Evolutionary conservation across 2,888 invertebrate genomes (phyloP), one percentile per base, ranked within the genome.

Genomic region (Aphodius granarius): DNA sequence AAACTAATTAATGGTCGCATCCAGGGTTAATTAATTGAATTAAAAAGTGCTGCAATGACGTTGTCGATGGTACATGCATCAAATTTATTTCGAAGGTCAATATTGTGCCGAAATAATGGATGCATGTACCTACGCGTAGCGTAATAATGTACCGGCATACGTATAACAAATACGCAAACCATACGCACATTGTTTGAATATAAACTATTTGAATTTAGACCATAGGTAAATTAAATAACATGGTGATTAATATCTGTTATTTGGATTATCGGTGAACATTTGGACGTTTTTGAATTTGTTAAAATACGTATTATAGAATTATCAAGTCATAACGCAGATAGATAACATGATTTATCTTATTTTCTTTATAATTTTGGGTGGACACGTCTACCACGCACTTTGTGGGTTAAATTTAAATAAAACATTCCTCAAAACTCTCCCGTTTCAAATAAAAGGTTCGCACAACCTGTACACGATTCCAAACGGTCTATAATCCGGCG

Each of bases 41-140:
- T 21, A 68, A 68, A n/a, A 68, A 68, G 68, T 68, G n/a, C 20
- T n/a, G 68, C 16, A 68, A 21, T 21, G 22, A 68, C n/a, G 22
- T 68, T 68, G 68, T 68, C 68, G 2, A 66, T 20, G 17, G 66
- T n/a, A 66, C 66, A 13, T 0, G 65, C 19, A 18, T 65, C 1
- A 19, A 65, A 2, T 43, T 43, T 43, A 43, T 43, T 43, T 43
- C 43, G 4, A 43, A 43, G 43, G 43, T 43, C 43, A 43, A 43
- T 43, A 43, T 0, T 43, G 43, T 3, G 43, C 13, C 13, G 9
- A 43, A 9, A 43, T 43, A 43, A 43, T 43, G 13, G 13, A 43
- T 43, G 43, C 1, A 13, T 3, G 43, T 13, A n/a, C n/a, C n/a
- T n/a, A 43, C 13, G 43, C 43, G 43, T 43, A 6, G 43, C 43